phyloP scores from a whole-genome alignment of 2,113 vertebrate species.

The Lepisosteus osseus region DNA sequence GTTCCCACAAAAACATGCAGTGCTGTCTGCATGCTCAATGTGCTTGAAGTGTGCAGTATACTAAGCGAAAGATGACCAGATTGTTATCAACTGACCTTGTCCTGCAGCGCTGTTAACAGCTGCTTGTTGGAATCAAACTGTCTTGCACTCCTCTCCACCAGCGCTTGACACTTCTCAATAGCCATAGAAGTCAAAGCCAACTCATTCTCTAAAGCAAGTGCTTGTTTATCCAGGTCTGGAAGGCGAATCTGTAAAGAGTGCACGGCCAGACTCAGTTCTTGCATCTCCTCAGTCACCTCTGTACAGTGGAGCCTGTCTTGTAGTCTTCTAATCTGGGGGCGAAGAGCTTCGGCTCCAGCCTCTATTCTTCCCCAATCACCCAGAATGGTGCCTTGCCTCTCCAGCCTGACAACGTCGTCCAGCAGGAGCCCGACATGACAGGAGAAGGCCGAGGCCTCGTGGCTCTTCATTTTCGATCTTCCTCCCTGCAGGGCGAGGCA shows the following conservation, averaged over 20 bases:
- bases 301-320: neutral
- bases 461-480: slow-evolving; percentile 7
- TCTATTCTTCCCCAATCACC: neutral
- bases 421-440: slow-evolving; percentile 1
- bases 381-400: neutral
- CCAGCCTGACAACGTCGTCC: neutral
- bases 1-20: neutral
- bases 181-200: neutral
- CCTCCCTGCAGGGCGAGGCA: neutral
- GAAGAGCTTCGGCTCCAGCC: neutral
- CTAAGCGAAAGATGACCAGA: neutral
- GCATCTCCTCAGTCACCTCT: neutral
- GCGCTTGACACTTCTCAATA: neutral
- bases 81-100: slow-evolving; percentile 9
- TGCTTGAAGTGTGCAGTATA: too few relatives aligned
- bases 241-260: neutral
- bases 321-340: neutral
- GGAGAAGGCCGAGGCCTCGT: neutral
- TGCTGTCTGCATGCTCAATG: neutral
- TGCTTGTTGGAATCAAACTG: neutral
- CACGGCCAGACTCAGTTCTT: neutral
- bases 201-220: neutral
- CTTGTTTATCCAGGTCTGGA: neutral
- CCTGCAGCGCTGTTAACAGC: neutral
- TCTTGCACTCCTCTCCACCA: neutral